A percentile compares a stretch with the other conserved stretches of the same genome.
Evolutionary conservation across 1,140 invertebrate genomes (phyloP).

Genomic region (Aphelenchoides fujianensis): DNA sequence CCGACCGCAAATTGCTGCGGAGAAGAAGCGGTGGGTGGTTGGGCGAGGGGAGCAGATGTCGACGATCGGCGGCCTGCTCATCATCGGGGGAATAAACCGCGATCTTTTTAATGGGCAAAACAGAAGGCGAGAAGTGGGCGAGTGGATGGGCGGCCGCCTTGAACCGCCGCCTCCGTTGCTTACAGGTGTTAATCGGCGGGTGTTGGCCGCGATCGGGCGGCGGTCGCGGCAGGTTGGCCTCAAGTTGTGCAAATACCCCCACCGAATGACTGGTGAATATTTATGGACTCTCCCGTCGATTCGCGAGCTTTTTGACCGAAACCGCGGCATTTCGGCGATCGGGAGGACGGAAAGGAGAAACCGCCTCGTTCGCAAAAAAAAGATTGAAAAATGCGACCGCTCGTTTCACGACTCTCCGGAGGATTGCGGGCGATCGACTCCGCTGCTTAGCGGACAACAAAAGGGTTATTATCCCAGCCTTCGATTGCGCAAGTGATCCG

Average conservation of each 20-base stretch:
- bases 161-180: too few relatives aligned
- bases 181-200: neutral
- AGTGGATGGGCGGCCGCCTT: neutral
- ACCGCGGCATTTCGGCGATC: neutral
- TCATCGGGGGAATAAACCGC: neutral
- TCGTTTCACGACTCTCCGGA: neutral
- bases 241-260: neutral
- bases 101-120: neutral
- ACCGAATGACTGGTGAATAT: neutral
- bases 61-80: neutral
- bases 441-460: too few relatives aligned
- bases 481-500: neutral
- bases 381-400: neutral
- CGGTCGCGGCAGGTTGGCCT: too few relatives aligned
- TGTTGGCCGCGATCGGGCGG: too few relatives aligned
- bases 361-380: neutral
- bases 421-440: too few relatives aligned
- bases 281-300: neutral
- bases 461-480: too few relatives aligned
- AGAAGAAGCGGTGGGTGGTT: neutral
- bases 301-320: neutral
- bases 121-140: neutral
- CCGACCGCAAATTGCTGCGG: neutral
- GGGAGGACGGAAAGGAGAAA: neutral
- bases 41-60: neutral